Evolutionary conservation across 2,113 vertebrate genomes (phyloP).

Genomic region (Sinocyclocheilus anshuiensis): DNA sequence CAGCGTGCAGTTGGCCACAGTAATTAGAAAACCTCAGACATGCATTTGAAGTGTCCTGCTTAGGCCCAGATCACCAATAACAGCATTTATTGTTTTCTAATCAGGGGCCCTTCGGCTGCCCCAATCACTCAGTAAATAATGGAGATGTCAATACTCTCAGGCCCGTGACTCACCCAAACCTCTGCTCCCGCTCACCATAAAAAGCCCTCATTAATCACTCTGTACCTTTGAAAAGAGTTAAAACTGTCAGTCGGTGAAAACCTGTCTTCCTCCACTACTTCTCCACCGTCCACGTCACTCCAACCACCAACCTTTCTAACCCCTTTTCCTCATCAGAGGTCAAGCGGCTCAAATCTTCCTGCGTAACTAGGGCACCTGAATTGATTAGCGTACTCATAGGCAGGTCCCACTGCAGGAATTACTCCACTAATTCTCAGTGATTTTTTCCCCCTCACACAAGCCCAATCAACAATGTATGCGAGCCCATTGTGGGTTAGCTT

Average conservation of each 20-base stretch:
- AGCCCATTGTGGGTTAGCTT: not conserved
- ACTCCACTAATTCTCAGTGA: constrained; percentile 77
- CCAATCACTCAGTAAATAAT: constrained; percentile 80
- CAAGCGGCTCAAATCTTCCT: constrained; percentile 74
- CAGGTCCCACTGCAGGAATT: constrained; percentile 75
- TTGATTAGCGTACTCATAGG: constrained; percentile 78
- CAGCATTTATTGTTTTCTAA: constrained; percentile 82
- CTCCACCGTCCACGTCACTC: constrained; percentile 29
- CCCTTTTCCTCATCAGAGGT: constrained; percentile 67
- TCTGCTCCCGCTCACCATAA: constrained; percentile 63
- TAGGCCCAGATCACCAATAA: constrained; percentile 74
- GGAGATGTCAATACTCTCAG: constrained; percentile 78
- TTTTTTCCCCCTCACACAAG: not conserved
- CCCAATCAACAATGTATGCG: not conserved
- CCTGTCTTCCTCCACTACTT: constrained; percentile 46
- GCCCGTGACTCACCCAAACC: constrained; percentile 69
- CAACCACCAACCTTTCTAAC: constrained; percentile 29
- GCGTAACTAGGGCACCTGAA: constrained; percentile 73
- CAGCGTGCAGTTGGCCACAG: constrained; percentile 66
- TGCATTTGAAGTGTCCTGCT: constrained; percentile 73
- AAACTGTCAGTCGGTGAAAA: constrained; percentile 68
- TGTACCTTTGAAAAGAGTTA: constrained; percentile 72
- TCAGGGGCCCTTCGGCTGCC: constrained; percentile 76
- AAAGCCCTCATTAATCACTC: constrained; percentile 77
- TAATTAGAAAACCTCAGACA: constrained; percentile 74